These are phyloP conservation scores for Dicyrtomina minuta DNA, from an alignment of 2,888 invertebrate species.

Conservation along the genomic window DNA sequence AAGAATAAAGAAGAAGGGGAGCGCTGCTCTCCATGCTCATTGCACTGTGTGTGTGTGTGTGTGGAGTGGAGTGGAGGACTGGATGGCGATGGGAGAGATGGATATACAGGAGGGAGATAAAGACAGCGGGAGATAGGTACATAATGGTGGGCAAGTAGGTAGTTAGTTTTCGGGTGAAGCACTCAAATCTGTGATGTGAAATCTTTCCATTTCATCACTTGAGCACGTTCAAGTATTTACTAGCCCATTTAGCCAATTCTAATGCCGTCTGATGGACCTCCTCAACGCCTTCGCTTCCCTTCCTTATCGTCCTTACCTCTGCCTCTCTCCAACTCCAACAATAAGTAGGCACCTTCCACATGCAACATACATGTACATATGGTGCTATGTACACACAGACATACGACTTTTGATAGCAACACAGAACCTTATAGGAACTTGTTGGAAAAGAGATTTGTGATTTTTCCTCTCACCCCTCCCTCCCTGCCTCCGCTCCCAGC, in stretches of 20 bases:
- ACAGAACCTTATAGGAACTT: slow-evolving; percentile 4
- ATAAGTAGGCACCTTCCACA: no score
- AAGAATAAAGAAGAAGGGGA: not conserved
- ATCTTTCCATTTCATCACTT: slow-evolving; percentile 32
- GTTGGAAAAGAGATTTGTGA: slow-evolving; percentile 23
- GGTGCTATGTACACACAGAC: not conserved
- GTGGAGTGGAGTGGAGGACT: no score
- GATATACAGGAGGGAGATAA: not conserved
- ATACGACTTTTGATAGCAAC: no score
- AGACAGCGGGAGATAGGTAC: not conserved
- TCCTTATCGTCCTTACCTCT: not conserved
- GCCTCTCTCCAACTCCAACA: no score
- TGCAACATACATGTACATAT: not conserved
- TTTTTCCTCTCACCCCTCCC: slow-evolving; percentile 6
- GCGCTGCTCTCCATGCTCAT: not conserved
- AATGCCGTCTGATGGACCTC: slow-evolving; percentile 14
- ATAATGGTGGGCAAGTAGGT: not conserved
- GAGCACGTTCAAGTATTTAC: slow-evolving; percentile 37
- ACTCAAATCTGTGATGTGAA: slow-evolving; percentile 13
- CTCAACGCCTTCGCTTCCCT: not conserved
- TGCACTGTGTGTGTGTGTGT: no score
- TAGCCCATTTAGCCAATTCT: slow-evolving; percentile 28
- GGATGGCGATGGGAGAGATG: not conserved
- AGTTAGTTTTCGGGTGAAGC: slow-evolving; percentile 17
- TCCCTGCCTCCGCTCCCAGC: not conserved